phyloP scores from a whole-genome alignment of 2,797 vertebrate genomes.

The Sphaeramia orbicularis region DNA sequence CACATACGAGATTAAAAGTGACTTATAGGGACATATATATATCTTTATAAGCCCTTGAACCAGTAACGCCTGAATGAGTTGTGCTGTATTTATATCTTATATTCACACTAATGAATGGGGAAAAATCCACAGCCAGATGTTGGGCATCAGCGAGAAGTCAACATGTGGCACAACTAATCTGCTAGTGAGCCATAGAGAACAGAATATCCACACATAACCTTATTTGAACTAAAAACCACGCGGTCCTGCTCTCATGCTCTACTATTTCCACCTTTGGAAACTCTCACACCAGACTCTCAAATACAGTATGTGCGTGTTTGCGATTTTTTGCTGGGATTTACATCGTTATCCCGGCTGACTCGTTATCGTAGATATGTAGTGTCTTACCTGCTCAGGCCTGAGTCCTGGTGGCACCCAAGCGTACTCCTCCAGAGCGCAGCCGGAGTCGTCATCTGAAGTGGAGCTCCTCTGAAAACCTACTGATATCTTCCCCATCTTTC shows the following conservation, averaged over 20 bases:
- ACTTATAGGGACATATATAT: conserved; percentile 33
- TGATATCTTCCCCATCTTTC: conserved; percentile 84
- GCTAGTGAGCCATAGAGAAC: neutral
- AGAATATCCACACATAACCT: conserved; percentile 27
- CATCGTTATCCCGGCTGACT: neutral
- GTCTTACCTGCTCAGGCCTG: conserved; percentile 92
- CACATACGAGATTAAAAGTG: conserved; percentile 26
- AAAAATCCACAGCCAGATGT: conserved; percentile 51
- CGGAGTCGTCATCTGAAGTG: conserved; percentile 96
- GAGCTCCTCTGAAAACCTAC: conserved; percentile 95
- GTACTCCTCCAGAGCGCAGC: conserved; percentile 97
- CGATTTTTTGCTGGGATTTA: conserved; percentile 3
- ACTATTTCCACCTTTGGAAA: neutral
- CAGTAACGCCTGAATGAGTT: conserved; percentile 21
- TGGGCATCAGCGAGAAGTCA: conserved; percentile 7
- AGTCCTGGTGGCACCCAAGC: conserved; percentile 96
- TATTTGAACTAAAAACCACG: conserved; percentile 33
- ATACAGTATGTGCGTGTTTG: neutral
- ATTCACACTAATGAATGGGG: conserved; percentile 20
- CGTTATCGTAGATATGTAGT: no score
- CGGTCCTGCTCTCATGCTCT: conserved; percentile 3
- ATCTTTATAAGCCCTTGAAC: neutral
- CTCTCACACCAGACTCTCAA: neutral
- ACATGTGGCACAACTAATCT: conserved; percentile 48
- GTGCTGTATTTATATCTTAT: conserved; percentile 9